phyloP scores from a whole-genome alignment of 37 sponge, comb jelly and placozoan species.

The Cladorhizidae sp. region DNA sequence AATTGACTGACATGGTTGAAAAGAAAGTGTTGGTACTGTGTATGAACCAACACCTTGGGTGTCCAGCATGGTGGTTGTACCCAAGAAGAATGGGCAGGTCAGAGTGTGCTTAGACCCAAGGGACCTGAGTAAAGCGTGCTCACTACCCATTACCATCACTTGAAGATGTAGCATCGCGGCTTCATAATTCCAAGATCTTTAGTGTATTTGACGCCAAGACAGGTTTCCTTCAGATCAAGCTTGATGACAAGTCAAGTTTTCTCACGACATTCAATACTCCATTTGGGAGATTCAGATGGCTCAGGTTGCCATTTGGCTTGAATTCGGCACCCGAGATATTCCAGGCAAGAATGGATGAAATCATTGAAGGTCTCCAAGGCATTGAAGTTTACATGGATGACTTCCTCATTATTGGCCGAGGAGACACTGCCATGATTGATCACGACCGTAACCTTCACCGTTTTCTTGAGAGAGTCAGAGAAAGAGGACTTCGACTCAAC shows the following conservation, averaged over 20 bases:
- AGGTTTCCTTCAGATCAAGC: slow-evolving; percentile 69
- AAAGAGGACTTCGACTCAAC: slow-evolving; percentile 27
- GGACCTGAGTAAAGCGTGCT: slow-evolving; percentile 48
- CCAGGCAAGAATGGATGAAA: slow-evolving; percentile 38
- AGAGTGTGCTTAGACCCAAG: slow-evolving; percentile 59
- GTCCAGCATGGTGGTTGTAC: slow-evolving; percentile 39
- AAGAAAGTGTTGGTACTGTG: slow-evolving; percentile 51
- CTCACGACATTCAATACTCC: slow-evolving; percentile 70
- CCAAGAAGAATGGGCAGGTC: no score
- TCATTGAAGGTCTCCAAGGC: slow-evolving; percentile 47
- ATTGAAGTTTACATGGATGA: slow-evolving; percentile 53
- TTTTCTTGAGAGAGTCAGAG: slow-evolving; percentile 28
- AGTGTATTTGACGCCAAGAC: slow-evolving; percentile 49
- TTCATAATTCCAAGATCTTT: slow-evolving; percentile 53
- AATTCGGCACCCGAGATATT: no score
- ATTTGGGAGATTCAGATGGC: slow-evolving; percentile 55
- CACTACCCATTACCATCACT: slow-evolving; percentile 64
- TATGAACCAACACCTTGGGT: slow-evolving; percentile 60
- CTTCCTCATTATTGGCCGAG: slow-evolving; percentile 36
- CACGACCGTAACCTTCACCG: slow-evolving; percentile 16
- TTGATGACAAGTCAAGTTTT: slow-evolving; percentile 49
- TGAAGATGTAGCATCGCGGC: no score
- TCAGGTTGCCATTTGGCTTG: slow-evolving; percentile 51
- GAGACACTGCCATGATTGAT: slow-evolving; percentile 25
- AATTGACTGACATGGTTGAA: slow-evolving; percentile 37